phyloP scores from a whole-genome alignment of 2,888 invertebrate genomes.

The Cheilosia soror region DNA sequence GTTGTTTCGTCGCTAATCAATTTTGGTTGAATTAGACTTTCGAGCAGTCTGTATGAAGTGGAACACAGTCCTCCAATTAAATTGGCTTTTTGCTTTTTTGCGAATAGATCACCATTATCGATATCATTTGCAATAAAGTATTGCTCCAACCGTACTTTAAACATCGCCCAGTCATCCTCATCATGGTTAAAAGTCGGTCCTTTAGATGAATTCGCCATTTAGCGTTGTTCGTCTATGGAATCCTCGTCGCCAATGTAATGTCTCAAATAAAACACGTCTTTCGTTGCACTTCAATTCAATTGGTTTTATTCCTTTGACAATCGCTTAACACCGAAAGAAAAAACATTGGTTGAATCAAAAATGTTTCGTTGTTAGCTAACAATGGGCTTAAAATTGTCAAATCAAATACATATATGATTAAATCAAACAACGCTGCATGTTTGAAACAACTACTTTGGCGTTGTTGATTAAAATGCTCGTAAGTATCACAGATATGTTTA shows the following conservation, averaged over 20 bases:
- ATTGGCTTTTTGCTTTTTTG: slow-evolving; percentile 27
- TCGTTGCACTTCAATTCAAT: too few relatives aligned
- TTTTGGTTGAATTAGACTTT: slow-evolving; percentile 26
- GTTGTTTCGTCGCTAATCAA: neutral
- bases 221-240: neutral
- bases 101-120: neutral
- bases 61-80: slow-evolving; percentile 15
- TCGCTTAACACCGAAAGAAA: too few relatives aligned
- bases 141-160: neutral
- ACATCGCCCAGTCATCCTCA: slow-evolving; percentile 15
- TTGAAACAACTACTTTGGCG: too few relatives aligned
- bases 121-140: slow-evolving; percentile 25
- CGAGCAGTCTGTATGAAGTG: slow-evolving; percentile 19
- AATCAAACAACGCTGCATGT: too few relatives aligned
- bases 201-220: slow-evolving; percentile 5
- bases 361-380: too few relatives aligned
- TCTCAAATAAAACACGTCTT: neutral
- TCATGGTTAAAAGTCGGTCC: slow-evolving; percentile 1
- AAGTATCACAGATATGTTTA: too few relatives aligned
- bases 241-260: neutral
- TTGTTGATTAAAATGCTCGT: too few relatives aligned
- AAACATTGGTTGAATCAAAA: too few relatives aligned
- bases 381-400: too few relatives aligned
- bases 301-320: too few relatives aligned
- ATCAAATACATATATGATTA: too few relatives aligned